These are phyloP conservation scores for Lasioglossum morio DNA, from an alignment of 2,888 invertebrate genomes.

Conservation along the genomic window DNA sequence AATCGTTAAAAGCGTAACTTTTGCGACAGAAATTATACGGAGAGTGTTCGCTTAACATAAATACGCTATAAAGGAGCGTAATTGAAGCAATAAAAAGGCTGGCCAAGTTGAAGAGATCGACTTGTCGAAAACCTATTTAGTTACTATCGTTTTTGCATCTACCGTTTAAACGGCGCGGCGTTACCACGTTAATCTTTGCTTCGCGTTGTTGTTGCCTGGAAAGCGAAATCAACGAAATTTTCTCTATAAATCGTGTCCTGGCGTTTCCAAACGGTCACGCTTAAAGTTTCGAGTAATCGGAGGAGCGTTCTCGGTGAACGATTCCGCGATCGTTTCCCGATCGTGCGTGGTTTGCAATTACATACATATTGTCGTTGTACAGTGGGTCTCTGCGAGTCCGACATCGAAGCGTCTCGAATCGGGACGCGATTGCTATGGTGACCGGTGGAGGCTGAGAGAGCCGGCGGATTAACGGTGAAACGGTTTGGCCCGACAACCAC, in stretches of 20 bases:
- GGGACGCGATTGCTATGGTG: constrained; percentile 32
- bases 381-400: constrained; percentile 3
- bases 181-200: neutral
- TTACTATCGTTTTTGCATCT: neutral
- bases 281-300: neutral
- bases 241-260: neutral
- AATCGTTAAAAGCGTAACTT: neutral
- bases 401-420: constrained; percentile 28
- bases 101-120: neutral
- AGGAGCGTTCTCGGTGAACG: neutral
- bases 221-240: neutral
- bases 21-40: neutral
- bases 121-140: neutral
- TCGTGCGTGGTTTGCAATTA: neutral
- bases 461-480: constrained; percentile 59
- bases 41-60: neutral
- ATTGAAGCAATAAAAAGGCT: neutral
- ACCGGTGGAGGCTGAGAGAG: constrained; percentile 17
- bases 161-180: neutral
- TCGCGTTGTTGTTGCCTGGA: neutral
- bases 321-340: neutral
- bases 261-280: neutral
- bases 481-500: constrained; percentile 2
- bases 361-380: neutral
- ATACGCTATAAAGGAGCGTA: neutral